Evolutionary conservation across 2,113 vertebrate species (phyloP), one percentile per base, ranked within the genome.

Genomic region (Rhinolophus ferrumequinum): DNA sequence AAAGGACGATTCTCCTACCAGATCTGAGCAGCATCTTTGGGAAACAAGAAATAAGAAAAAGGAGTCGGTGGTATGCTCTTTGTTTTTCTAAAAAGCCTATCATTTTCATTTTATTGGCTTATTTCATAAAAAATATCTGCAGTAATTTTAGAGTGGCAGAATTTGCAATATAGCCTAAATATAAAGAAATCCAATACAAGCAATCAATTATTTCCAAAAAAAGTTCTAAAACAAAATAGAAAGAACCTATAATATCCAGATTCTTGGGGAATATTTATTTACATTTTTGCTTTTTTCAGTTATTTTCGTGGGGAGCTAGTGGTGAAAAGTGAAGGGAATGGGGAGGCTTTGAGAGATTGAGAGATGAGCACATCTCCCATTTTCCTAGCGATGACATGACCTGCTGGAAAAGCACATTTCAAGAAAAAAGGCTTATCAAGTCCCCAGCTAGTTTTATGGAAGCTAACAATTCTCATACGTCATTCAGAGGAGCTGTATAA

Each of bases 11-110:
- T 90, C 12, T 60, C 62, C 47, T 94, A 56, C 41, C 30, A 64
- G 21, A 88, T 91, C 4, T 15, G 11, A 73, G 41, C 21, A 88
- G 24, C 44, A 75, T 50, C 64, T 84, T 66, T 90, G 30, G 8
- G 30, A 84, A 96, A 58, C 8, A 92, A 84, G 35, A 90, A 67
- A 50, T n/a, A 44, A 91, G 38, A 69, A 94, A 88, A 94, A 75
- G 19, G 72, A 11, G 6, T 54, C 60, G 9, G 21, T 86, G 7
- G 5, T 14, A 28, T 44, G n/a, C 1, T 62, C 11, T 92, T 90
- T n/a, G 24, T 72, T 87, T 90, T 58, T 41, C 52, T 64, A 44
- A 85, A 66, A 86, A 56, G 35, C 47, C 2, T 83, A 52, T 47
- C 19, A 66, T 87, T 83, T 96, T 90, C 18, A 75, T 64, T 69